A percentile compares a stretch with the other conserved stretches of the same genome.
phyloP scores from a whole-genome alignment of 2,888 invertebrate genomes.

The Philhelius pedissequus region DNA sequence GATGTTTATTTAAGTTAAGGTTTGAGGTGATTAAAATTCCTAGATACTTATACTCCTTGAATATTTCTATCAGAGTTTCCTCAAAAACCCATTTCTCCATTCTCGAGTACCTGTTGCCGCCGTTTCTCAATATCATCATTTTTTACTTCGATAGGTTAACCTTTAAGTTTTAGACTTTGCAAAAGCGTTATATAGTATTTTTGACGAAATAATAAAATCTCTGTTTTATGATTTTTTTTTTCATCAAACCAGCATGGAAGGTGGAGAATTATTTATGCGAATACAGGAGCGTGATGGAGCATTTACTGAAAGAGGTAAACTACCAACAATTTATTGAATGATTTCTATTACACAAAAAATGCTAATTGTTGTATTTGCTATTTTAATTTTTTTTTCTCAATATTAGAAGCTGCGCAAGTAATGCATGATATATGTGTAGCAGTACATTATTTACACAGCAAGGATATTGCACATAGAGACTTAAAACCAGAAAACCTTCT shows the following conservation, averaged over 20 bases:
- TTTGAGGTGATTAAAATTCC: too few species aligned
- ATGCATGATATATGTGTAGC: slow-evolving; percentile 98
- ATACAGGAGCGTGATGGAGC: slow-evolving; percentile 97
- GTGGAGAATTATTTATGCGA: slow-evolving; percentile 97
- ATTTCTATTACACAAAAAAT: neutral
- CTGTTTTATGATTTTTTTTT: neutral
- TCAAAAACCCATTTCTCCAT: too few species aligned
- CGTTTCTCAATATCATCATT: too few species aligned
- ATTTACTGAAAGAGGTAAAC: slow-evolving; percentile 90
- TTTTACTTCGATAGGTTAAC: too few species aligned
- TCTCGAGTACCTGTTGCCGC: too few species aligned
- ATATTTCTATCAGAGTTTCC: too few species aligned
- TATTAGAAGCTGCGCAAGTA: slow-evolving; percentile 92
- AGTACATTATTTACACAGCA: slow-evolving; percentile 94
- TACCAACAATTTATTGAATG: neutral
- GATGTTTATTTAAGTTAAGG: too few species aligned
- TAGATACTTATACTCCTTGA: too few species aligned
- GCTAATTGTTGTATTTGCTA: neutral
- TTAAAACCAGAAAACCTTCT: slow-evolving; percentile 98
- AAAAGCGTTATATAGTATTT: too few species aligned
- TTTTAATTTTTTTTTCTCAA: neutral
- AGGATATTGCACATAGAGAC: slow-evolving; percentile 97
- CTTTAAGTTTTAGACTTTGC: too few species aligned
- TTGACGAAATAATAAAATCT: neutral
- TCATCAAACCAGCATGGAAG: slow-evolving; percentile 90